Evolutionary conservation across 2,113 vertebrate species (phyloP), one percentile per base, ranked within the genome.

Genomic region (Bothrops jararaca): DNA sequence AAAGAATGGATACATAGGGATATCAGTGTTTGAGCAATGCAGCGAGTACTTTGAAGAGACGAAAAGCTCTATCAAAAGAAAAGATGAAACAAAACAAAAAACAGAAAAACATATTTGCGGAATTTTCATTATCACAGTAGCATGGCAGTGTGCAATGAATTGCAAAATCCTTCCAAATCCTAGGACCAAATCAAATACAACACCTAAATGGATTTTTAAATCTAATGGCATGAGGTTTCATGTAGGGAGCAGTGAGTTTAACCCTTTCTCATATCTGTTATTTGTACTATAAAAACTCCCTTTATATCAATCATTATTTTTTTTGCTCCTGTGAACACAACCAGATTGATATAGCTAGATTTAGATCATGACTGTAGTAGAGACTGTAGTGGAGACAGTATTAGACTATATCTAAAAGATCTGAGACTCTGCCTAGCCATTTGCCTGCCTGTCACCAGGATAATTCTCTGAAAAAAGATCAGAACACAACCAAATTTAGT

Each of bases 101-200:
- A 1, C 4, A 50, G 64, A 90, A n/a, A 0, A 1, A 91, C 22
- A 12, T 54, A 5, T 1, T 50, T 90, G 24, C 0, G 0, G 48
- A 5, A n/a, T 91, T 85, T 64, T 93, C 85, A 29, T 42, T 0
- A 52, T 91, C n/a, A 57, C 2, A 34, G 5, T 18, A 53, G 53
- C 39, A 26, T 54, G 50, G 24, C 5, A 52, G 2, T 34, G n/a
- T 69, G 45, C 15, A 93, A 39, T 5, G 88, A 18, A 3, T 60
- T 50, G 69, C 85, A 56, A 2, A n/a, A 12, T 88, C 3, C 57
- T 90, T n/a, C 60, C 29, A 89, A 9, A 29, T 91, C 57, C 80
- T 45, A 6, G 1, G 15, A 4, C 50, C 15, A 54, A 88, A 88
- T 53, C 29, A 88, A n/a, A 53, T n/a, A 29, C 50, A 53, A n/a